Percentiles rank a stretch among this genome's conserved stretches.
Conservation (phyloP, 2,797 vertebrate species). For the Lepidocolaptes lacrymiger region DNA sequence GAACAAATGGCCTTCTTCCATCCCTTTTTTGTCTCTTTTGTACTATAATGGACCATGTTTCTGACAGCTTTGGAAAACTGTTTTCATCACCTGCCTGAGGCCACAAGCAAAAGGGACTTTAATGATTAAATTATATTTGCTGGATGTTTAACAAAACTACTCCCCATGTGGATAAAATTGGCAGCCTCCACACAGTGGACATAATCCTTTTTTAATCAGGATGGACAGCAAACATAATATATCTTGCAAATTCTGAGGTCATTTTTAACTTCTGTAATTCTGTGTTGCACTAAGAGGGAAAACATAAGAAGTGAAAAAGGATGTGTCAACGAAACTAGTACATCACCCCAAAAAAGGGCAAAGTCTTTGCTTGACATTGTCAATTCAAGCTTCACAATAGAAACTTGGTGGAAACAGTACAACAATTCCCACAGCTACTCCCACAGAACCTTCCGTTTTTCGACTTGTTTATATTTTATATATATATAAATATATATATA, state of each 20-base stretch:
- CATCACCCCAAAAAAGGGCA: neutral
- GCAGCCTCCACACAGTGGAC: neutral
- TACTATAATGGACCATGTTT: neutral
- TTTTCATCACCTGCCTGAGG: neutral
- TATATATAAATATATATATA: neutral
- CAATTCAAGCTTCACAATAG: neutral
- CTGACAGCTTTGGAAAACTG: neutral
- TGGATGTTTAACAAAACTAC: neutral
- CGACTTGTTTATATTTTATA: conserved; percentile 9
- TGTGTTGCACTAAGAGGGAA: neutral
- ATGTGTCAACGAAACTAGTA: neutral
- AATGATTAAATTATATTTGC: neutral
- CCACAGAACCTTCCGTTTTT: neutral
- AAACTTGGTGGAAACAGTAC: neutral
- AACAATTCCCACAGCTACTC: neutral
- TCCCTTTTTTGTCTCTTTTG: neutral
- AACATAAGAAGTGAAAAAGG: neutral
- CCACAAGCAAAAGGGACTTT: conserved; percentile 18
- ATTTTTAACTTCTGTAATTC: conserved; percentile 9
- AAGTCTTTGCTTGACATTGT: neutral
- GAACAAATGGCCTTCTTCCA: neutral
- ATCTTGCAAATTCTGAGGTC: neutral
- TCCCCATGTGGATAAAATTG: conserved; percentile 13
- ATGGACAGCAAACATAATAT: neutral
- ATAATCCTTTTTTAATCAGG: neutral